Evolutionary conservation across 2,113 vertebrate genomes (phyloP), one percentile per base, ranked within the genome.

Genomic region (Desmodus rotundus): DNA sequence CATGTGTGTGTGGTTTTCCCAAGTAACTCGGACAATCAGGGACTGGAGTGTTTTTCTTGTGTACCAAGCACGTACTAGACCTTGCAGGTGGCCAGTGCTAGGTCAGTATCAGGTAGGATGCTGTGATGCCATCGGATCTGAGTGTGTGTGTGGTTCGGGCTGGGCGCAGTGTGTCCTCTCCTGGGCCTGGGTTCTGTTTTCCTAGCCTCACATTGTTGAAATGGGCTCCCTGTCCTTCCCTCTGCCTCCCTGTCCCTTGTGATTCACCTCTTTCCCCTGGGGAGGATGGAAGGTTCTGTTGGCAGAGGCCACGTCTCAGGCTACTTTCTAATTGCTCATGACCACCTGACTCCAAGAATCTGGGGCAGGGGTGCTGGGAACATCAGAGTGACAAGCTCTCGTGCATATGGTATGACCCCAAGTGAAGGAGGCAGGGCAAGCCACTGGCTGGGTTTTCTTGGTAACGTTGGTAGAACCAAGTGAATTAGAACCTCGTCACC

Each of bases 71-170:
- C 87, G 86, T 26, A 4, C 2, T 1, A n/a, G 14, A 3, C 17
- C 24, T 16, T 15, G 20, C 4, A 0, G 6, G 0, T 4, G 0
- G 15, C 24, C 36, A 13, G 7, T 12, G 31, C 77, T 7, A 14
- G 17, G 87, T 50, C 86, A 50, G 74, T 7, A 0, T 17, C 0
- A 1, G 16, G 19, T 3, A 3, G 0, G 24, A 19, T 58, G 15
- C 2, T 1, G 15, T 38, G 70, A 4, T 15, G 33, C 10, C 9
- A 0, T 31, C 31, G 45, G 70, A 2, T 15, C 7, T 38, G 28
- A 45, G 8, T 7, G 14, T 13, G 45, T 13, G 45, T 1, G 1
- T 10, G 16, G 24, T 47, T 24, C 81, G 33, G 22, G 41, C 45
- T 17, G 61, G 47, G 22, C 11, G 0, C 31, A 5, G 19, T 0